These are phyloP conservation scores for Drosophila repletoides DNA, from an alignment of 1,140 invertebrate genomes.

Conservation along the genomic window DNA sequence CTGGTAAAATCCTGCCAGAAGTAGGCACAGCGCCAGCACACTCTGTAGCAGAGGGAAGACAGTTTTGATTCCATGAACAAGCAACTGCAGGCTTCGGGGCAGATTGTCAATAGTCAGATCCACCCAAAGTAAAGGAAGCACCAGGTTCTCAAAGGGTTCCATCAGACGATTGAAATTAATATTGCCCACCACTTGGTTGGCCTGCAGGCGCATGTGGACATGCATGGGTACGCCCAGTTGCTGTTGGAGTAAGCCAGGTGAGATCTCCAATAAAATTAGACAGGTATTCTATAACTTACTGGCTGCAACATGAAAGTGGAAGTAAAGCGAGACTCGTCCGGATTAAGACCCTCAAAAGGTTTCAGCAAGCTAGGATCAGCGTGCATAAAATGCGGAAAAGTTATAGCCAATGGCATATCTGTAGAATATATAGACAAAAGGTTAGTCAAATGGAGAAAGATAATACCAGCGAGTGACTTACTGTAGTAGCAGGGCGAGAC, in stretches of 20 bases:
- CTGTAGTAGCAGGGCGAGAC: conserved; percentile 89
- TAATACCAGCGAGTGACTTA: conserved; percentile 77
- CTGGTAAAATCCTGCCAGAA: conserved; percentile 76
- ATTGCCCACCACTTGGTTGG: conserved; percentile 86
- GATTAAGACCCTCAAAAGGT: conserved; percentile 86
- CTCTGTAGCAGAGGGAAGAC: conserved; percentile 75
- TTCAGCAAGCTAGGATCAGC: conserved; percentile 86
- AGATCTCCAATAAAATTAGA: background rate
- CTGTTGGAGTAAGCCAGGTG: conserved; percentile 69
- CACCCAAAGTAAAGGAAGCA: conserved; percentile 87
- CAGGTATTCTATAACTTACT: conserved; percentile 78
- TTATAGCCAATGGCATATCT: conserved; percentile 88
- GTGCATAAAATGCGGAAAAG: conserved; percentile 91
- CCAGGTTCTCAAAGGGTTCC: conserved; percentile 84
- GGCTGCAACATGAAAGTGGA: conserved; percentile 83
- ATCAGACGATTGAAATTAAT: conserved; percentile 84
- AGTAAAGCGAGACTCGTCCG: conserved; percentile 84
- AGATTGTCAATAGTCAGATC: conserved; percentile 83
- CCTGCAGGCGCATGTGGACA: conserved; percentile 85
- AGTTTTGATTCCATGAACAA: conserved; percentile 70
- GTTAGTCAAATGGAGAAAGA: background rate
- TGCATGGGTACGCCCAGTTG: conserved; percentile 85
- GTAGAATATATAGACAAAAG: background rate
- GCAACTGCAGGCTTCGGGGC: conserved; percentile 55
- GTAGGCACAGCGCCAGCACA: conserved; percentile 73